Percentiles rank a stretch among this genome's conserved stretches.
phyloP scores from a whole-genome alignment of 2,888 invertebrate genomes.

The Mongoloraphidia duomilia region DNA sequence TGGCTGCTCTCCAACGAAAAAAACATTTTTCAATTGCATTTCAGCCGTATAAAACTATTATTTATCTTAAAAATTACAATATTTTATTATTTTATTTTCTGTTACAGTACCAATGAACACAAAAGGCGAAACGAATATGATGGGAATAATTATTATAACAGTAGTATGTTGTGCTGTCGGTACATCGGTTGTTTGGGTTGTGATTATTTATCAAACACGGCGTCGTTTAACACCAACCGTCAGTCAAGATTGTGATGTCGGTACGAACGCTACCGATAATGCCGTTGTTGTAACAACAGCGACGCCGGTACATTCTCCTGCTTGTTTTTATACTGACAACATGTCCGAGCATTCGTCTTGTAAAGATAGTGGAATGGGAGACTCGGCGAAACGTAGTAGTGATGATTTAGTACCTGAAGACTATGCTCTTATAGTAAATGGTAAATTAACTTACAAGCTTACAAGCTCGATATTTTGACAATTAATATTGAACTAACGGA shows the following conservation, averaged over 20 bases:
- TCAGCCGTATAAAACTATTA: not conserved
- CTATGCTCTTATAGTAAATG: constrained; percentile 21
- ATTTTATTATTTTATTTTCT: constrained; percentile 3
- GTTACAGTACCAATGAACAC: constrained; percentile 35
- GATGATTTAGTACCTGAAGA: constrained; percentile 28
- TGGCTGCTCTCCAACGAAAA: too few relatives aligned
- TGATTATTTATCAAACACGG: constrained; percentile 76
- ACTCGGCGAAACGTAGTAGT: constrained; percentile 60
- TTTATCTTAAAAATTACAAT: too few relatives aligned
- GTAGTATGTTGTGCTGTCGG: constrained; percentile 82
- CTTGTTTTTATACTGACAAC: constrained; percentile 43
- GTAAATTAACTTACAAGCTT: constrained; percentile 11
- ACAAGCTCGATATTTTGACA: too few relatives aligned
- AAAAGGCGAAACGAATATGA: constrained; percentile 56
- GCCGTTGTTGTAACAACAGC: constrained; percentile 8
- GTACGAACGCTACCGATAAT: not conserved
- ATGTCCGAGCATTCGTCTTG: constrained; percentile 61
- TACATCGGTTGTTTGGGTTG: constrained; percentile 84
- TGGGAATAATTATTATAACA: constrained; percentile 78
- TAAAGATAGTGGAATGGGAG: constrained; percentile 69
- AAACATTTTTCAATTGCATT: too few relatives aligned
- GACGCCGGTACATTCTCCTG: constrained; percentile 17
- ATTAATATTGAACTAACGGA: too few relatives aligned
- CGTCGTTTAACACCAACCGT: constrained; percentile 33
- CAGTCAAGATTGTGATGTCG: too few relatives aligned